Conservation (phyloP, 2,797 vertebrate genomes). For the Hoplostethus mediterraneus region DNA sequence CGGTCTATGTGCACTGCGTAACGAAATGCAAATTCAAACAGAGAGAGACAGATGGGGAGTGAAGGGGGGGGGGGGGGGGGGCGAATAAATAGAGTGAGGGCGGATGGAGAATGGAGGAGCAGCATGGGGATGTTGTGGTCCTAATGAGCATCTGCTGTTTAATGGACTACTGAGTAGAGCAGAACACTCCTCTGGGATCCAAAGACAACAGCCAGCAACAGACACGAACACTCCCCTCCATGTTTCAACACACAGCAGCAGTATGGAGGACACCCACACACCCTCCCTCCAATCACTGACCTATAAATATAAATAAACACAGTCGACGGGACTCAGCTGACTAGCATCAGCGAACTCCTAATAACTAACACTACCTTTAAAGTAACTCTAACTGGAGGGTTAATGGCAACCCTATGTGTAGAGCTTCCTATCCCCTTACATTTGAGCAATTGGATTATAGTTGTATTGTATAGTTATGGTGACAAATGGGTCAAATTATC, state of each 20-base stretch:
- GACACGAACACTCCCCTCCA: neutral
- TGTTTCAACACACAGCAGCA: neutral
- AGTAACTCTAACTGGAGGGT: no score
- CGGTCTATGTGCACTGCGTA: slow-evolving; percentile 11
- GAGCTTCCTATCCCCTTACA: no score
- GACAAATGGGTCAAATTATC: no score
- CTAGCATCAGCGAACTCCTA: no score
- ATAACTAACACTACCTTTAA: no score
- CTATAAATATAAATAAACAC: no score
- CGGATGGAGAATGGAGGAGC: neutral
- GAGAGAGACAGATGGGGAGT: slow-evolving; percentile 16
- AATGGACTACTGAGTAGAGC: slow-evolving; percentile 19
- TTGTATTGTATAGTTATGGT: no score
- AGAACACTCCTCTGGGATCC: slow-evolving; percentile 20
- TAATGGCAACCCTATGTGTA: no score
- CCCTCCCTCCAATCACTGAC: no score
- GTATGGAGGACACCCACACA: no score
- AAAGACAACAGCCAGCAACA: neutral
- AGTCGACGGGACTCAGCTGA: no score
- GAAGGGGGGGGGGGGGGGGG: slow-evolving; percentile 25
- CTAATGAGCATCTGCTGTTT: slow-evolving; percentile 23
- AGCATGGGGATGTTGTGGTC: neutral
- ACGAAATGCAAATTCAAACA: slow-evolving; percentile 11
- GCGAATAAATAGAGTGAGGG: slow-evolving; percentile 3
- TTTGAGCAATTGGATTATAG: no score